Evolutionary conservation across 2,797 vertebrate species (phyloP), one percentile per base, ranked within the genome.

Genomic region (Sciaenops ocellatus): DNA sequence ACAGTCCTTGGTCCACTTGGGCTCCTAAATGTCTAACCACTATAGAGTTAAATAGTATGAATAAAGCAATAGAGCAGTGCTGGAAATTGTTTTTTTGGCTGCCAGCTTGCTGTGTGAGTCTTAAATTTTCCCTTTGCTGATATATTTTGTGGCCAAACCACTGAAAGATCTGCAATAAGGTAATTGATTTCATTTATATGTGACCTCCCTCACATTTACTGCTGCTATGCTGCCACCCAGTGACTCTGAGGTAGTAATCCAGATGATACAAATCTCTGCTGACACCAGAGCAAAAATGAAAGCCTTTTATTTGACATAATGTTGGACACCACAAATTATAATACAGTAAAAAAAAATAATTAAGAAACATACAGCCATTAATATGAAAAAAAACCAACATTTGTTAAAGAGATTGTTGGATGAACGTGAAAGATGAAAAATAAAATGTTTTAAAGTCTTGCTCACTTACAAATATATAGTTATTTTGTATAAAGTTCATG

Each of bases 201-300:
- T 24, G 5, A 22, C 11, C 17, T 50, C 7, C 1, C 4, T 2
- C 54, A 10, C 7, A 34, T 30, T 73, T 52, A 9, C 5, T 86
- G 72, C 17, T 80, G 69, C 75, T 83, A 2, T 86, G 71, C 88
- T 93, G 83, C 90, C 90, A 71, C 78, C 90, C 7, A 79, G 84
- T 86, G 91, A 34, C 56, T 24, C 0, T 73, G 44, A 41, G 8
- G 72, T 26, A 73, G 15, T 30, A 12, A 61, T 46, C 18, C 28
- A 70, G 8, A 80, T 11, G 10, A 47, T 2, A 38, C 5, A 5
- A 30, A 54, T 1, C 3, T 62, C 48, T 26, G 76, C 1, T 22
- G 13, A 73, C 28, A 41, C 34, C 24, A 51, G 20, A 28, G 2
- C 3, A 52, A 71, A 66, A 57, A 68, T 30, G 0, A 77, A 71